Percentiles rank a stretch among this genome's conserved stretches.
Conservation (phyloP, 2,113 vertebrate species). For the Menidia beryllina region DNA sequence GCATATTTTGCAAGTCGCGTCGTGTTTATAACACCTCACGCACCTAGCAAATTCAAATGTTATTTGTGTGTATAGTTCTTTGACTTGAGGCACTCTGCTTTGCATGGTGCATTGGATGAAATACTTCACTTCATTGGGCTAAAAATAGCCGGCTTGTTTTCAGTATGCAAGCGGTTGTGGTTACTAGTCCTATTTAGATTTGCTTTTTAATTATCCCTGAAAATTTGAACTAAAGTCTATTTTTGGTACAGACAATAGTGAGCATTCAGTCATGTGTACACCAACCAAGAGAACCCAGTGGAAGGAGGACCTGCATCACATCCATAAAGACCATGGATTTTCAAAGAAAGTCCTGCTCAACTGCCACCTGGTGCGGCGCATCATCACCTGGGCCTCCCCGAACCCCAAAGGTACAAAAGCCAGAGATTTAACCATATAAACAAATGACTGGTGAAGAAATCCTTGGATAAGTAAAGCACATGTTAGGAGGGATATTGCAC, state of each 20-base stretch:
- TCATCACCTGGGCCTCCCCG: constrained; percentile 85
- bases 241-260: constrained; percentile 45
- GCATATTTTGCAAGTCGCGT: constrained; percentile 62
- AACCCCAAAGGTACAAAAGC: constrained; percentile 81
- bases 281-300: constrained; percentile 78
- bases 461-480: neutral
- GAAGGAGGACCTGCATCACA: constrained; percentile 79
- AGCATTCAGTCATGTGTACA: constrained; percentile 75
- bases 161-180: neutral
- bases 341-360: constrained; percentile 86
- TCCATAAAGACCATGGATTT: constrained; percentile 79
- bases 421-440: neutral
- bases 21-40: constrained; percentile 24
- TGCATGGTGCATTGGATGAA: neutral
- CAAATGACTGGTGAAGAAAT: neutral
- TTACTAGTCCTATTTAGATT: neutral
- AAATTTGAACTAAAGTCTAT: neutral
- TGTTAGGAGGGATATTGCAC: neutral
- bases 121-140: constrained; percentile 15
- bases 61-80: constrained; percentile 8
- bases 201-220: neutral
- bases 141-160: constrained; percentile 1
- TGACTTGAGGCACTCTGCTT: constrained; percentile 12
- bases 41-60: constrained; percentile 27
- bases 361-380: constrained; percentile 85